Evolutionary conservation across 2,797 vertebrate genomes (phyloP).

Genomic region (Threskiornis aethiopicus): DNA sequence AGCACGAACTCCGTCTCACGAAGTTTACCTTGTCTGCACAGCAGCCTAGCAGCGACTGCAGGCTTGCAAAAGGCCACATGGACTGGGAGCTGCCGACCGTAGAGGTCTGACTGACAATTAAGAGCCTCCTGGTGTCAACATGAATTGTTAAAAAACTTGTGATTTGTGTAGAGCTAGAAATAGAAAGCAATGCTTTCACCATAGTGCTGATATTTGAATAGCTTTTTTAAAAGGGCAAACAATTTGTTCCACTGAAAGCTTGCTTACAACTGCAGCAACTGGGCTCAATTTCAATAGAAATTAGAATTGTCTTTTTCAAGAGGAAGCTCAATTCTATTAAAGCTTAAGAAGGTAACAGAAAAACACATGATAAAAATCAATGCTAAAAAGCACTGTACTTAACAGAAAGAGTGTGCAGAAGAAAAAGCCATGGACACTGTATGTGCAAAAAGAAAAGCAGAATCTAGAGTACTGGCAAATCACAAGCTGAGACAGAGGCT

Average conservation of each 20-base stretch:
- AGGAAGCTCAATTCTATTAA: not conserved
- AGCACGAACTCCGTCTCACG: not conserved
- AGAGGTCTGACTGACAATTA: not conserved
- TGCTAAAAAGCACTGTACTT: not conserved
- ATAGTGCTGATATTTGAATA: not conserved
- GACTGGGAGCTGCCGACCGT: not conserved
- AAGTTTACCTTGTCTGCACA: not conserved
- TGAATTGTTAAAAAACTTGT: not conserved
- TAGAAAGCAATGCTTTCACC: not conserved
- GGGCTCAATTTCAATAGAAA: not conserved
- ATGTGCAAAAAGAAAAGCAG: not conserved
- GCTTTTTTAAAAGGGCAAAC: not conserved
- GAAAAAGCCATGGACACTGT: not conserved
- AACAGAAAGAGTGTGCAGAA: not conserved
- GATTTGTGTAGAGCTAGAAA: not conserved
- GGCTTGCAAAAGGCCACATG: not conserved
- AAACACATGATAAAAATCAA: not conserved
- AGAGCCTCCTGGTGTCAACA: not conserved
- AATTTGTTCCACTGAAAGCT: not conserved
- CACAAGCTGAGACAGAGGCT: not conserved
- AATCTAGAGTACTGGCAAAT: not conserved
- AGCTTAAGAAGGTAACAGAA: not conserved
- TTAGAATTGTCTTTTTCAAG: not conserved
- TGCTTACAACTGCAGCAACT: not conserved
- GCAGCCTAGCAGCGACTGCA: rapidly evolving